Percentiles rank a stretch among this genome's conserved stretches.
These are phyloP conservation scores for Marcusenius ussheri DNA, from an alignment of 2,113 vertebrate species.

Conservation along the genomic window DNA sequence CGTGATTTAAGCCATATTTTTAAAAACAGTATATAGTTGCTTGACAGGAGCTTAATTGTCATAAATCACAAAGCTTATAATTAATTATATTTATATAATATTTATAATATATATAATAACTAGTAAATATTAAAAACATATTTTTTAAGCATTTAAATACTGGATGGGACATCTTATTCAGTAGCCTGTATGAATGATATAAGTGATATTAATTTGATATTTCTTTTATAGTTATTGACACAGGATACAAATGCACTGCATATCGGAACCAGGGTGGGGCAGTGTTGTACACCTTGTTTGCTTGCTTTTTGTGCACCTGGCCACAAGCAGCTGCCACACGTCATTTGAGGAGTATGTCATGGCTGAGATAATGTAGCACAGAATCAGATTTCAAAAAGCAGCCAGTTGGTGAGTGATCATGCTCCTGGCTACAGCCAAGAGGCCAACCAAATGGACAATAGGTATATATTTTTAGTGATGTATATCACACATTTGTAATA, in stretches of 20 bases:
- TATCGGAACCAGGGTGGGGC: not conserved
- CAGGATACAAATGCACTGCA: not conserved
- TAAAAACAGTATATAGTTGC: not conserved
- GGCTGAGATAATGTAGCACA: not conserved
- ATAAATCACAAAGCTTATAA: not conserved
- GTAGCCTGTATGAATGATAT: not conserved
- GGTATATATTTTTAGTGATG: not conserved
- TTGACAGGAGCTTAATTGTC: not conserved
- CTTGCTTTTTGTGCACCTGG: not conserved
- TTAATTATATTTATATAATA: not conserved
- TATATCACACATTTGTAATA: not conserved
- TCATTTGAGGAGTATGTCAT: not conserved
- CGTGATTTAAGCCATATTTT: not conserved
- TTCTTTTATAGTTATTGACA: not conserved
- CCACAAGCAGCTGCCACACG: not conserved
- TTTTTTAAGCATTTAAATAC: not conserved
- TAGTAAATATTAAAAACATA: not conserved
- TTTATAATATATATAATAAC: not conserved
- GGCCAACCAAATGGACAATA: not conserved
- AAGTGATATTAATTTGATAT: not conserved
- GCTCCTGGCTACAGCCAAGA: not conserved
- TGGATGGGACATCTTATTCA: not conserved
- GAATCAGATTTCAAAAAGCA: not conserved
- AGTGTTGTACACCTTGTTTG: not conserved
- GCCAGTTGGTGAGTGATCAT: not conserved